Evolutionary conservation across 1,140 invertebrate species (phyloP).

Genomic region (Linepithema humile): DNA sequence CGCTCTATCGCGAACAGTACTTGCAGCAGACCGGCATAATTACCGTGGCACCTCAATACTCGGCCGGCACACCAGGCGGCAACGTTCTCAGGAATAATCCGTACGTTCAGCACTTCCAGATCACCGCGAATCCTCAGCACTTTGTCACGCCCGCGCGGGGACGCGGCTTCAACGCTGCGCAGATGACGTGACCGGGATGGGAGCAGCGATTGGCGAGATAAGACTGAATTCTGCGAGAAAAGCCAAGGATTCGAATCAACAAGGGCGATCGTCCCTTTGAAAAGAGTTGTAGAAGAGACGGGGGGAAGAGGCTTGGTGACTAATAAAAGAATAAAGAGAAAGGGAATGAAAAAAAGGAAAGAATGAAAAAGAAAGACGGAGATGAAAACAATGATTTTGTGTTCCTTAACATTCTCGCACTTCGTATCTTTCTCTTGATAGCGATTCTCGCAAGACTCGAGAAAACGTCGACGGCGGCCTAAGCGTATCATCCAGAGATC

Average conservation of each 20-base stretch:
- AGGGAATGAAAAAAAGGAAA: slow-evolving; percentile 28
- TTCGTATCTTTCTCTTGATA: slow-evolving; percentile 6
- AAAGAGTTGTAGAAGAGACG: not conserved
- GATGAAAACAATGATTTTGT: slow-evolving; percentile 44
- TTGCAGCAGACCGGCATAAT: slow-evolving; percentile 79
- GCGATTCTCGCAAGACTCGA: not conserved
- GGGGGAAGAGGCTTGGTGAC: not conserved
- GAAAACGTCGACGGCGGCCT: slow-evolving; percentile 36
- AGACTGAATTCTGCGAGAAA: slow-evolving; percentile 75
- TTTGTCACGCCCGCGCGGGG: slow-evolving; percentile 72
- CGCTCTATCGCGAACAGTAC: slow-evolving; percentile 79
- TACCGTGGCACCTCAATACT: slow-evolving; percentile 71
- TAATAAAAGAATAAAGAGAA: not conserved
- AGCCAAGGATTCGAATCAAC: slow-evolving; percentile 15
- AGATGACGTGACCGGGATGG: slow-evolving; percentile 82
- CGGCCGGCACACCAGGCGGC: slow-evolving; percentile 66
- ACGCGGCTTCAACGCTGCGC: slow-evolving; percentile 77
- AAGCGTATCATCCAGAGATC: not conserved
- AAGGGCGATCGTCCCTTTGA: not conserved
- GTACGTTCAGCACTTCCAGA: slow-evolving; percentile 81
- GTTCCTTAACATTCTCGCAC: slow-evolving; percentile 55
- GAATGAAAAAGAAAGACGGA: slow-evolving; percentile 35
- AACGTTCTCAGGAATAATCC: slow-evolving; percentile 77
- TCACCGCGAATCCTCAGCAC: slow-evolving; percentile 71
- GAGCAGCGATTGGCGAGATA: slow-evolving; percentile 77